Evolutionary conservation across 2,888 invertebrate species (phyloP).

Genomic region (Heliconius charithonia): DNA sequence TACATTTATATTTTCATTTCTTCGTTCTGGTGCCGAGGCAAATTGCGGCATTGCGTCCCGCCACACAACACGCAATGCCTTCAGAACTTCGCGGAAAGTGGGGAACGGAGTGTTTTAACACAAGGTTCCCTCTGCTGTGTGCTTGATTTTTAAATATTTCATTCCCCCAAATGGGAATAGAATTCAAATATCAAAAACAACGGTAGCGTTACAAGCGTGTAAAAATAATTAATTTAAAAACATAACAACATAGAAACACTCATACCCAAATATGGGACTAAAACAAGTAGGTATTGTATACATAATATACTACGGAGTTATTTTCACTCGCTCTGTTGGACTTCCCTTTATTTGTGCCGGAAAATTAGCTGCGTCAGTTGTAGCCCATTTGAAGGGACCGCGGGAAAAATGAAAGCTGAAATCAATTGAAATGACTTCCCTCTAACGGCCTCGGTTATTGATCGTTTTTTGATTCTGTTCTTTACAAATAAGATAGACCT

Average conservation of each 20-base stretch:
- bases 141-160: no score
- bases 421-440: conserved; percentile 16
- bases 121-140: no score
- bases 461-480: not conserved
- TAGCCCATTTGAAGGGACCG: conserved; percentile 22
- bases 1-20: no score
- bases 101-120: no score
- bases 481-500: not conserved
- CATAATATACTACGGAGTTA: not conserved
- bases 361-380: conserved; percentile 25
- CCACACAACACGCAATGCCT: no score
- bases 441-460: conserved; percentile 9
- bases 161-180: no score
- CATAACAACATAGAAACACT: not conserved
- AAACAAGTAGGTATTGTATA: not conserved
- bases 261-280: not conserved
- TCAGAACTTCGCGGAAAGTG: no score
- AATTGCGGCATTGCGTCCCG: no score
- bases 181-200: no score
- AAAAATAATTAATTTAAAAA: not conserved
- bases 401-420: conserved; percentile 11
- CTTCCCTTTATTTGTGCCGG: conserved; percentile 20
- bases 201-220: no score
- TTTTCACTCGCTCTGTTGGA: not conserved
- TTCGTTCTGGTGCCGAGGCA: no score